Conservation (phyloP, 2,888 invertebrate genomes). For the Stramonita haemastoma region DNA sequence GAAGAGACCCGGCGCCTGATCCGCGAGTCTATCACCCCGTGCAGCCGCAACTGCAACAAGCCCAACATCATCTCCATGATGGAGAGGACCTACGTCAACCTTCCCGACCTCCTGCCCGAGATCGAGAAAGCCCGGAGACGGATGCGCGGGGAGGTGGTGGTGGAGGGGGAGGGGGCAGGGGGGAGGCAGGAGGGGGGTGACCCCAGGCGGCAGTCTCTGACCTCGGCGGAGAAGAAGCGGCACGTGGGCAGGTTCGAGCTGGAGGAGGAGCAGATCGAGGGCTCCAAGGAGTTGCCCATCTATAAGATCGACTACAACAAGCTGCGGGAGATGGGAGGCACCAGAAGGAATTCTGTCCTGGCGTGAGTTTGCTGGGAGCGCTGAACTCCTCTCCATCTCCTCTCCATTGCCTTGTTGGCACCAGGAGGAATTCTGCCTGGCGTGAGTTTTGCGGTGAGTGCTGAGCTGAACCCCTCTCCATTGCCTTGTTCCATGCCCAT, state of each 20-base stretch:
- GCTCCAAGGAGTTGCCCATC: constrained; percentile 18
- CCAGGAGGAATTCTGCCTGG: too few species aligned
- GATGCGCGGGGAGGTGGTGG: background rate
- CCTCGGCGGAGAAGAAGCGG: background rate
- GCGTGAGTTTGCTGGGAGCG: background rate
- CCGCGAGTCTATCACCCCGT: constrained; percentile 46
- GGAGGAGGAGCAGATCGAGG: constrained; percentile 5
- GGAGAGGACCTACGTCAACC: constrained; percentile 52
- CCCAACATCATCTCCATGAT: constrained; percentile 48
- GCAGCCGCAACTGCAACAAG: constrained; percentile 48
- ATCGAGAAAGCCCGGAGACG: constrained; percentile 44
- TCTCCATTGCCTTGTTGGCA: too few species aligned
- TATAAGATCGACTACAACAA: constrained; percentile 35
- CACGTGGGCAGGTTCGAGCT: constrained; percentile 27
- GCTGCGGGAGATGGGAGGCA: constrained; percentile 36
- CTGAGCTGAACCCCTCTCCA: too few species aligned
- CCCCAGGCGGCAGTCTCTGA: background rate
- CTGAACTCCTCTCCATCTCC: too few species aligned
- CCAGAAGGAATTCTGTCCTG: constrained; percentile 39
- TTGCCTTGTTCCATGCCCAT: too few species aligned
- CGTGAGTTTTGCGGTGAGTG: too few species aligned
- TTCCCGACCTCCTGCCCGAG: constrained; percentile 51
- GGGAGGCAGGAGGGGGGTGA: background rate
- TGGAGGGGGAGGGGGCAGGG: background rate
- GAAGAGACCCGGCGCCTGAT: constrained; percentile 50